phyloP scores from a whole-genome alignment of 2,888 invertebrate species.

The Megalurothrips usitatus region DNA sequence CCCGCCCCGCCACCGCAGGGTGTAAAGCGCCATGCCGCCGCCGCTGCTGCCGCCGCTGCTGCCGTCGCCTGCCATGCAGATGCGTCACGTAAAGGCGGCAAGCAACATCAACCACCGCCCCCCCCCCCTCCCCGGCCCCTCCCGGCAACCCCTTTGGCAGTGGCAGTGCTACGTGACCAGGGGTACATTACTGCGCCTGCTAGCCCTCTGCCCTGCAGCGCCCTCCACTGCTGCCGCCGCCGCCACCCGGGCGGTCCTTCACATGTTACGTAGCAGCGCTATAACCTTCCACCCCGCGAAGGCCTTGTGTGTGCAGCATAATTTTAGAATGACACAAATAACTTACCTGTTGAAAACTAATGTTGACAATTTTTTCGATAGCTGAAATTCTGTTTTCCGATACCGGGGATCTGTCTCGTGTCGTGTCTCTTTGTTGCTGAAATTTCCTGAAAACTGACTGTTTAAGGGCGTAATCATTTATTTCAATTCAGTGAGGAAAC shows the following conservation, averaged over 20 bases:
- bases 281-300: neutral
- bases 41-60: neutral
- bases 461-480: too few relatives aligned
- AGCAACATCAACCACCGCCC: neutral
- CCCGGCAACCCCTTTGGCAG: neutral
- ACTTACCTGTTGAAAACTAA: too few relatives aligned
- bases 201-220: too few relatives aligned
- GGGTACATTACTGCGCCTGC: neutral
- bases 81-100: constrained; percentile 5
- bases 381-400: too few relatives aligned
- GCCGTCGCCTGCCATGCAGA: constrained; percentile 2
- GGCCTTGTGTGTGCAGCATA: too few relatives aligned
- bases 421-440: too few relatives aligned
- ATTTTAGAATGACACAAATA: too few relatives aligned
- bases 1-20: neutral
- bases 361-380: too few relatives aligned
- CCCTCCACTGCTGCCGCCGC: neutral
- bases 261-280: neutral
- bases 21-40: too few relatives aligned
- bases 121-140: neutral
- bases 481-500: too few relatives aligned
- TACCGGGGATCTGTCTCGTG: too few relatives aligned
- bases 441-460: too few relatives aligned
- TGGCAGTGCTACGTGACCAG: neutral
- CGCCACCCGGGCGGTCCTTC: neutral